A percentile compares a stretch with the other conserved stretches of the same genome.
Evolutionary conservation across 2,888 invertebrate genomes (phyloP).

Genomic region (Selenia dentaria): DNA sequence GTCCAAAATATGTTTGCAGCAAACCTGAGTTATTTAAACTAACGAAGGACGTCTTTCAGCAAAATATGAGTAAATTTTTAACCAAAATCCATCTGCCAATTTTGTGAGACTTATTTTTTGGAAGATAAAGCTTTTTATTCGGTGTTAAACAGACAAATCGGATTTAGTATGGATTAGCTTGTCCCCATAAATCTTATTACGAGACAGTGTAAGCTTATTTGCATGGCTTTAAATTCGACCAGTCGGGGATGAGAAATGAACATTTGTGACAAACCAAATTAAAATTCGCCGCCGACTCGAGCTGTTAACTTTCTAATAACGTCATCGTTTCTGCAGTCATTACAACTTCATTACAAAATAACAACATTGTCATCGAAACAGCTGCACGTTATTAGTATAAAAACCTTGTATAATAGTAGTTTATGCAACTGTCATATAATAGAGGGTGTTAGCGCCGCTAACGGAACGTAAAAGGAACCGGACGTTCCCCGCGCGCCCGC

Average conservation of each 20-base stretch:
- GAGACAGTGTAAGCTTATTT: conserved; percentile 48
- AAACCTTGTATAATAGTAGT: too few species aligned
- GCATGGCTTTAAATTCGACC: conserved; percentile 45
- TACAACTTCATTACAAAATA: too few species aligned
- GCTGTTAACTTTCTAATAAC: conserved; percentile 21
- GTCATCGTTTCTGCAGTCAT: conserved; percentile 15
- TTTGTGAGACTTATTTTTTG: conserved; percentile 39
- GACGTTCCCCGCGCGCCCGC: too few species aligned
- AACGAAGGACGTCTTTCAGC: conserved; percentile 1
- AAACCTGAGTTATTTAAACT: neutral
- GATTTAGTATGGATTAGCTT: conserved; percentile 58
- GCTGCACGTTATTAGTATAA: too few species aligned
- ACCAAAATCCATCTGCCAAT: conserved; percentile 24
- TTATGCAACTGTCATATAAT: too few species aligned
- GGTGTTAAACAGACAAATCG: conserved; percentile 58
- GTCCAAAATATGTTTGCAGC: too few species aligned
- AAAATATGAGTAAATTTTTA: conserved; percentile 8
- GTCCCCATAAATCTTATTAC: conserved; percentile 62
- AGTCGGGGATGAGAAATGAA: conserved; percentile 31
- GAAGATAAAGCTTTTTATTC: conserved; percentile 49
- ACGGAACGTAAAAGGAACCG: too few species aligned
- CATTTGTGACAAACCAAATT: conserved; percentile 23
- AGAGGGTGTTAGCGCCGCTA: too few species aligned
- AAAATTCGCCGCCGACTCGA: conserved; percentile 20
- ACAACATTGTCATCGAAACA: too few species aligned